Evolutionary conservation across 2,113 vertebrate species (phyloP).

Genomic region (Tetraodon nigroviridis): DNA sequence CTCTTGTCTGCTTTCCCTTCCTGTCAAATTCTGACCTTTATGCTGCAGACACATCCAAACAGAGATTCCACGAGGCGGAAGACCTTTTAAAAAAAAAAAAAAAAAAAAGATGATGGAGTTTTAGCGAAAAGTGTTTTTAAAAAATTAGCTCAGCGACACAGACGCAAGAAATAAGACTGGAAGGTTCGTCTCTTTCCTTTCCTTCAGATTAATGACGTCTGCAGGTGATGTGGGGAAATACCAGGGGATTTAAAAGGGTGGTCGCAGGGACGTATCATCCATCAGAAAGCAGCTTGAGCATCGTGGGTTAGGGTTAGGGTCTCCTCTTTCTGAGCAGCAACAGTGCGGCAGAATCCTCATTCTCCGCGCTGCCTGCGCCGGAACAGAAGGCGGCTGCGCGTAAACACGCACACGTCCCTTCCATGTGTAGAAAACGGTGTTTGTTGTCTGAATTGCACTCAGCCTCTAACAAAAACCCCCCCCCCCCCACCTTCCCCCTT

Average conservation of each 20-base stretch:
- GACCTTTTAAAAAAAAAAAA: no score
- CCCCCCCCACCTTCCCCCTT: conserved; percentile 14
- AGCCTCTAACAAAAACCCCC: not conserved
- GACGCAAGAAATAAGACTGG: no score
- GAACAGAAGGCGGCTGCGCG: not conserved
- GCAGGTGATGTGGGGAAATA: not conserved
- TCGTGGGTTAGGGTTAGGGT: no score
- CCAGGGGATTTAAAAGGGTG: conserved; percentile 3
- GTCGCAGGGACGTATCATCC: conserved; percentile 21
- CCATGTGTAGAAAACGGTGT: conserved; percentile 15
- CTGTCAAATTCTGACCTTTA: no score
- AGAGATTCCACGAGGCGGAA: no score
- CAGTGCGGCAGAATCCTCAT: not conserved
- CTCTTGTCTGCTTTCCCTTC: no score
- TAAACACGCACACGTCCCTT: not conserved
- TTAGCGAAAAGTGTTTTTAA: no score
- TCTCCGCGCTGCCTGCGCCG: not conserved
- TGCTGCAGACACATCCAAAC: no score
- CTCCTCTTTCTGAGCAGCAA: conserved; percentile 1
- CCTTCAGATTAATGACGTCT: no score
- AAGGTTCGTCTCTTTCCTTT: no score
- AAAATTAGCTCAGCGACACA: no score
- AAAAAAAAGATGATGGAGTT: no score
- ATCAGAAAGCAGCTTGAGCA: conserved; percentile 38
- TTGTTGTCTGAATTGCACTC: conserved; percentile 7